Base-by-base conservation (phyloP, 2,113 vertebrate genomes). In the Coptodon rendalli region DNA sequence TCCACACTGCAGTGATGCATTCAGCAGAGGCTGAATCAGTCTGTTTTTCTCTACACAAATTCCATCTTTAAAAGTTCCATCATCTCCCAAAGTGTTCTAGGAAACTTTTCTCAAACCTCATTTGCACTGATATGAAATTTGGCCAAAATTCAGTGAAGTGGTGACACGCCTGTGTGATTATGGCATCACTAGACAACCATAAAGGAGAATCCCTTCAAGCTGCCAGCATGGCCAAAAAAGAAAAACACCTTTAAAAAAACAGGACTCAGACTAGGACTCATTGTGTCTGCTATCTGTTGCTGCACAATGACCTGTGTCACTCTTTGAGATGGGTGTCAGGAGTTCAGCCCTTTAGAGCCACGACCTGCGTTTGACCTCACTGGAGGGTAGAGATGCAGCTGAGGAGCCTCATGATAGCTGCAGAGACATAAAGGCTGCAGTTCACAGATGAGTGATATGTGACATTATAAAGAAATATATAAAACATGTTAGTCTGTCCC, bases 291-390 rank as follows among this genome's bases (percentile, higher is more conserved):
- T 94, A 95, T 94, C 93, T 95, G 93, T 92, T 22, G 85, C 91
- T 57, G 31, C 91, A 96, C 95, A 95, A 95, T 93, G 90, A 93
- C 91, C 78, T 13, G 63, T 88, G 90, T 94, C 94, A 92, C 87
- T 93, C 91, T 86, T 88, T 73, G 85, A 85, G 84, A 91, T 27
- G 90, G 82, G 93, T 95, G 95, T 95, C 95, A 95, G 86, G 90
- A 94, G 94, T 95, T 95, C 95, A 95, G 91, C 88, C 94, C 92
- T 95, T 96, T 95, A 93, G 93, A 89, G 82, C 71, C 68, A 14
- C 50, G 94, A 91, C 95, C 95, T 66, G 52, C 22, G n/a, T 92
- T 94, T 95, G 93, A 96, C 94, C 95, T 92, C 93, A 78, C 81
- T 24, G 90, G 90, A 87, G 94, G 86, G 87, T 68, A 90, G 89